These are phyloP conservation scores for Metaphire vulgaris DNA, from an alignment of 1,140 invertebrate species.

Conservation along the genomic window DNA sequence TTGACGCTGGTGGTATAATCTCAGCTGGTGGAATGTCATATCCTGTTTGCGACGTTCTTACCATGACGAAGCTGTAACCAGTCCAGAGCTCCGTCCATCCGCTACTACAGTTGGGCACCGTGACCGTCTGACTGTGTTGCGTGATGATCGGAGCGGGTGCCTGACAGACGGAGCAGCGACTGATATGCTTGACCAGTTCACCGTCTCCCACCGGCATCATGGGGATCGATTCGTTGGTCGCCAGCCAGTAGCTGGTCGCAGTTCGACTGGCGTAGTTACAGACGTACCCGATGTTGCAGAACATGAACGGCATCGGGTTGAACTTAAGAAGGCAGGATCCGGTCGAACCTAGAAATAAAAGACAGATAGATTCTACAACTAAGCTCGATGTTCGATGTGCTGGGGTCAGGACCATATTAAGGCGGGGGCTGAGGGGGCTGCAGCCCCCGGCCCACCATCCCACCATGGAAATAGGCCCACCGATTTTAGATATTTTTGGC, in stretches of 20 bases:
- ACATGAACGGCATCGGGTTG: conserved; percentile 39
- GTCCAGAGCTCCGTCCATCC: conserved; percentile 91
- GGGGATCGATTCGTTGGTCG: conserved; percentile 34
- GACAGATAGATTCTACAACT: too few species aligned
- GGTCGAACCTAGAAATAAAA: conserved; percentile 31
- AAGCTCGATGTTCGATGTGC: too few species aligned
- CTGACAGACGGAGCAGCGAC: conserved; percentile 84
- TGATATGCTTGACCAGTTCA: conserved; percentile 20
- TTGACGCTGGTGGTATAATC: too few species aligned
- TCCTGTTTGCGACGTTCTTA: too few species aligned
- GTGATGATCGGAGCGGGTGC: conserved; percentile 88
- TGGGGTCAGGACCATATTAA: too few species aligned
- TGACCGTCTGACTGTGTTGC: conserved; percentile 86
- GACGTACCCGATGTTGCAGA: conserved; percentile 37
- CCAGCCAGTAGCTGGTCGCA: conserved; percentile 38
- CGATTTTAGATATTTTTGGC: too few species aligned
- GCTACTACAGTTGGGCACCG: conserved; percentile 79
- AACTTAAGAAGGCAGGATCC: conserved; percentile 41
- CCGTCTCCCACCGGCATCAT: conserved; percentile 38
- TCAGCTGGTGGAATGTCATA: too few species aligned
- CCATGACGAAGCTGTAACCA: conserved; percentile 94
- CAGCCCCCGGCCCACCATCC: too few species aligned
- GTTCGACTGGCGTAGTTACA: conserved; percentile 40
- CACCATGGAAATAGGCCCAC: too few species aligned
- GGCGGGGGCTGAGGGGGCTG: too few species aligned